phyloP scores from a whole-genome alignment of 2,113 vertebrate genomes.

The Oreochromis niloticus region DNA sequence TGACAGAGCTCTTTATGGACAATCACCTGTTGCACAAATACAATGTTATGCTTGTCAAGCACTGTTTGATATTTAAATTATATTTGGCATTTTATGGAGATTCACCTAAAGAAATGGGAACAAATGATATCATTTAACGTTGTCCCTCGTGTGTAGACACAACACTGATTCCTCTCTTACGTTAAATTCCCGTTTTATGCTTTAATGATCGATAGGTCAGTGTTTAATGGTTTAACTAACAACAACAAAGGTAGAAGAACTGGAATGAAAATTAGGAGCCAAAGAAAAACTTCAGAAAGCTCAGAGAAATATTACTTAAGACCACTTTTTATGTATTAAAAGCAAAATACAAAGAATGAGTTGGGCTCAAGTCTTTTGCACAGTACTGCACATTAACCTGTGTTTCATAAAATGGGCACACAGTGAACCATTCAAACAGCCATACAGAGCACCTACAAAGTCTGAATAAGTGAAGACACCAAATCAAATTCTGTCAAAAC shows the following conservation, averaged over 20 bases:
- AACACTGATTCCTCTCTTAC: background rate
- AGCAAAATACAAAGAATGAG: background rate
- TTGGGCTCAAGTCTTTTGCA: background rate
- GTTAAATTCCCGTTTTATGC: background rate
- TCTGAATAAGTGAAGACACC: background rate
- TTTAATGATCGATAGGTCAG: background rate
- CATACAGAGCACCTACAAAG: background rate
- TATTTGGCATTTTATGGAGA: background rate
- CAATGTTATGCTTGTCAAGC: background rate
- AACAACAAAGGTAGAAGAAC: background rate
- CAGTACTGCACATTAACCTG: background rate
- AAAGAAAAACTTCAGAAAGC: background rate
- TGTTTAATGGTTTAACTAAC: background rate
- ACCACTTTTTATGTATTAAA: background rate
- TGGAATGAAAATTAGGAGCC: background rate
- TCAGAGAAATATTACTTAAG: background rate
- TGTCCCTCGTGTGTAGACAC: background rate
- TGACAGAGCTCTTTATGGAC: background rate
- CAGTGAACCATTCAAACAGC: background rate
- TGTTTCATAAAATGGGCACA: background rate
- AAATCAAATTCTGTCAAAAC: constrained; percentile 59
- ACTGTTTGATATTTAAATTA: background rate
- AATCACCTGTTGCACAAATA: background rate
- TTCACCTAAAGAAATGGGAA: background rate
- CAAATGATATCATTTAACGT: fast-evolving